These are phyloP conservation scores for Variabilichromis moorii DNA, from an alignment of 2,113 vertebrate genomes.

Conservation along the genomic window DNA sequence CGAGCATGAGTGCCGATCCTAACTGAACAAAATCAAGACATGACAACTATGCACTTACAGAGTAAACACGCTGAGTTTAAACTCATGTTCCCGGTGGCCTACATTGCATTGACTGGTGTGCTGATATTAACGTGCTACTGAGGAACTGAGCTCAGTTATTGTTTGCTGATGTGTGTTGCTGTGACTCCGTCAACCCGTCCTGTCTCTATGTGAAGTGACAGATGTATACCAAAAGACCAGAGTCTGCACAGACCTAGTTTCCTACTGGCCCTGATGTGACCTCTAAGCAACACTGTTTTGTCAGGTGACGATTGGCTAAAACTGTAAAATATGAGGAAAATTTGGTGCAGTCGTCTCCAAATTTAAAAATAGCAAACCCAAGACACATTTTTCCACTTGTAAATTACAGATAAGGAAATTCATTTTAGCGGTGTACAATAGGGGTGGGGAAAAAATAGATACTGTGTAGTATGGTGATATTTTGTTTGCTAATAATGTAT, in stretches of 20 bases:
- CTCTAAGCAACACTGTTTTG: neutral
- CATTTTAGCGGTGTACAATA: neutral
- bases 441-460: fast-evolving
- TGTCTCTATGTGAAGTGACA: conserved; percentile 50
- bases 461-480: fast-evolving
- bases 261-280: conserved; percentile 44
- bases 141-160: conserved; percentile 7
- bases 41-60: neutral
- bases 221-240: conserved; percentile 54
- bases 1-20: neutral
- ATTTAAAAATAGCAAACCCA: neutral
- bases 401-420: neutral
- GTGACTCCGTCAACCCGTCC: conserved; percentile 19
- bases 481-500: no score
- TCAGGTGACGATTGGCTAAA: neutral
- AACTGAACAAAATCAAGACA: neutral
- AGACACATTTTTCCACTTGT: neutral
- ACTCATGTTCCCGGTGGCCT: conserved; percentile 17
- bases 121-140: conserved; percentile 9
- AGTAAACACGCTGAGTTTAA: neutral
- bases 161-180: conserved; percentile 38
- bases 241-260: conserved; percentile 34
- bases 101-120: conserved; percentile 32
- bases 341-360: neutral
- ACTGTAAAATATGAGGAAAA: neutral